Percentiles rank a stretch among this genome's conserved stretches.
Evolutionary conservation across 1,140 invertebrate species (phyloP).

Genomic region (Mercenaria mercenaria): DNA sequence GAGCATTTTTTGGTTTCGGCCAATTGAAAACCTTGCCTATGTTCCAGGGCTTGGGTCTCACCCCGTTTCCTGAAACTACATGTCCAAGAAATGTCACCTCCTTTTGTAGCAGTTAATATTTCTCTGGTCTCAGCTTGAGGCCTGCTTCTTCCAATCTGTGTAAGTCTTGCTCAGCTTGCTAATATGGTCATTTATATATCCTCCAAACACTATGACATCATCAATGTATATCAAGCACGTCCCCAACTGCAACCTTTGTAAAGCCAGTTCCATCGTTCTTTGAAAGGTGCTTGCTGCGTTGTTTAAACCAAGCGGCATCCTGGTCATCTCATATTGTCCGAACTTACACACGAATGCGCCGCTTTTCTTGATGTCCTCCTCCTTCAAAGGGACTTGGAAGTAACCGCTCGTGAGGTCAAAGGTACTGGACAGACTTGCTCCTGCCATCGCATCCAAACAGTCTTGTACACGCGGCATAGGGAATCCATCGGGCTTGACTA

Average conservation of each 20-base stretch:
- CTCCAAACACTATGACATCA: constrained; percentile 63
- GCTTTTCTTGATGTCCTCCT: neutral
- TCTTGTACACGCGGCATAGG: neutral
- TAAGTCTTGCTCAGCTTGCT: constrained; percentile 32
- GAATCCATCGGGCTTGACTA: constrained; percentile 19
- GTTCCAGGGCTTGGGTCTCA: constrained; percentile 34
- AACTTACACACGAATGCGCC: neutral
- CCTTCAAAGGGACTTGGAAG: neutral
- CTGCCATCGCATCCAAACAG: neutral
- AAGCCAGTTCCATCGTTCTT: neutral
- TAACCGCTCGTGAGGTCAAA: neutral
- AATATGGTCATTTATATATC: constrained; percentile 20
- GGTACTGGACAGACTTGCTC: neutral
- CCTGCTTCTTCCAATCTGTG: neutral
- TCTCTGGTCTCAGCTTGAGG: constrained; percentile 60
- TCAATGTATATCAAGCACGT: constrained; percentile 62
- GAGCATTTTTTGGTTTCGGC: constrained; percentile 55
- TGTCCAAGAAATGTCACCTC: constrained; percentile 62
- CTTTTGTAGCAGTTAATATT: constrained; percentile 65
- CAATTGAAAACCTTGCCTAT: constrained; percentile 18
- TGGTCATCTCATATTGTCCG: neutral
- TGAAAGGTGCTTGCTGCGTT: constrained; percentile 24
- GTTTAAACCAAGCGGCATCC: neutral
- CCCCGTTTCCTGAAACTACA: constrained; percentile 50
- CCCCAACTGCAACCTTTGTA: constrained; percentile 47